These are phyloP conservation scores for Agriopis leucophaearia DNA, from an alignment of 2,888 invertebrate genomes.

Conservation along the genomic window DNA sequence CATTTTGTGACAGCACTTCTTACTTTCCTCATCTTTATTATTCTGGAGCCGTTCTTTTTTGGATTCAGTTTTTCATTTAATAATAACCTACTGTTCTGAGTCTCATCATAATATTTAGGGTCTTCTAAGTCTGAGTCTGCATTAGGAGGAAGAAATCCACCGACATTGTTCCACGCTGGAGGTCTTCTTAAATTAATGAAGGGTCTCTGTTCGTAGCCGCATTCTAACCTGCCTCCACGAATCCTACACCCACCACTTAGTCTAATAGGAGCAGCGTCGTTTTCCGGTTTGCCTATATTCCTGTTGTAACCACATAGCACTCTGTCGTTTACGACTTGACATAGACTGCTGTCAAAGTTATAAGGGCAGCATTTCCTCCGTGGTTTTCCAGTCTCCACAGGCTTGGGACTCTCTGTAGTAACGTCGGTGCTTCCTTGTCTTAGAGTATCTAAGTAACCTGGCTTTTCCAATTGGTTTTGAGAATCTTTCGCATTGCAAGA, in stretches of 20 bases:
- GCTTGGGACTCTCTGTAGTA: background rate
- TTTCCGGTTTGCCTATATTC: constrained; percentile 59
- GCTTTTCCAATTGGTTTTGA: constrained; percentile 4
- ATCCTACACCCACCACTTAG: constrained; percentile 67
- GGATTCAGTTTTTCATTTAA: background rate
- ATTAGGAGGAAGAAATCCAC: background rate
- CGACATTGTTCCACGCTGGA: constrained; percentile 35
- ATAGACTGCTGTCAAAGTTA: constrained; percentile 65
- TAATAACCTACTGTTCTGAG: background rate
- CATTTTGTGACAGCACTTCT: constrained; percentile 50
- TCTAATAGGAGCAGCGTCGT: constrained; percentile 43
- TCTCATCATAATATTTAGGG: constrained; percentile 2
- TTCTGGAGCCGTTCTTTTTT: background rate
- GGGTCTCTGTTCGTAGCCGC: constrained; percentile 68
- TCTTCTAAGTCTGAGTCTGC: constrained; percentile 8
- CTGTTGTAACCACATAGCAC: constrained; percentile 71
- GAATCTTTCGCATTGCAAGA: constrained; percentile 7
- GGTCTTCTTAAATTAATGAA: constrained; percentile 56
- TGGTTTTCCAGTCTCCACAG: constrained; percentile 11
- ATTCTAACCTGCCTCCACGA: constrained; percentile 70
- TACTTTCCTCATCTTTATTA: background rate
- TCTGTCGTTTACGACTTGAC: constrained; percentile 67
- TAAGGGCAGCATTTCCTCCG: constrained; percentile 71
- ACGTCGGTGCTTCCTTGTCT: background rate
- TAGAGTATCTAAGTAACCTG: background rate